Conservation (phyloP, 1,140 invertebrate genomes). For the Apocrypta bakeri region DNA sequence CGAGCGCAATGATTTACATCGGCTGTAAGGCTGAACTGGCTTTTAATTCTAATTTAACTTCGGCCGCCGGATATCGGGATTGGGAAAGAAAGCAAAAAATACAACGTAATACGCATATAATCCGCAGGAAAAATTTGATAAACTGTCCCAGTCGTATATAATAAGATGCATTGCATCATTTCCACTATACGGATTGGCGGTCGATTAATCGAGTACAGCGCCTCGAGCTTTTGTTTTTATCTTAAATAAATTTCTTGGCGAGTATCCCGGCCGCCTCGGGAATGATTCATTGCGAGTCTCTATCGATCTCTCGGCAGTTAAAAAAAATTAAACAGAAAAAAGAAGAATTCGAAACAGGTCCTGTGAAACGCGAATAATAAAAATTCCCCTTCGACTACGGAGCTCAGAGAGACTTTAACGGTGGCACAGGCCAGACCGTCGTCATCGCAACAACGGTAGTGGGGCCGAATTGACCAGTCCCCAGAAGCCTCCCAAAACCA, state of each 20-base stretch:
- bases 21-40: not conserved
- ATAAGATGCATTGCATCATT: not conserved
- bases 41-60: conserved; percentile 11
- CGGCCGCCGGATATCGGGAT: not conserved
- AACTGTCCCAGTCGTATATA: not conserved
- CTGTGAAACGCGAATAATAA: no score
- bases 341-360: no score
- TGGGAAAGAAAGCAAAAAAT: not conserved
- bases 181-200: not conserved
- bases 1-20: not conserved
- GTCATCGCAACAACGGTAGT: not conserved
- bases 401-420: not conserved
- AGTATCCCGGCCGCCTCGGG: no score
- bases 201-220: not conserved
- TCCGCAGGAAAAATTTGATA: not conserved
- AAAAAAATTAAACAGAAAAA: no score
- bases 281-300: no score
- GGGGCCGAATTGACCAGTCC: not conserved
- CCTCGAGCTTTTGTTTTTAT: no score
- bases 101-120: no score
- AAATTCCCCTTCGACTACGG: not conserved
- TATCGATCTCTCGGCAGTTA: no score
- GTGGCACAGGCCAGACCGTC: not conserved
- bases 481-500: not conserved
- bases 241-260: no score